Conservation (phyloP, 2,888 invertebrate species). For the Tryphoninae sp. region DNA sequence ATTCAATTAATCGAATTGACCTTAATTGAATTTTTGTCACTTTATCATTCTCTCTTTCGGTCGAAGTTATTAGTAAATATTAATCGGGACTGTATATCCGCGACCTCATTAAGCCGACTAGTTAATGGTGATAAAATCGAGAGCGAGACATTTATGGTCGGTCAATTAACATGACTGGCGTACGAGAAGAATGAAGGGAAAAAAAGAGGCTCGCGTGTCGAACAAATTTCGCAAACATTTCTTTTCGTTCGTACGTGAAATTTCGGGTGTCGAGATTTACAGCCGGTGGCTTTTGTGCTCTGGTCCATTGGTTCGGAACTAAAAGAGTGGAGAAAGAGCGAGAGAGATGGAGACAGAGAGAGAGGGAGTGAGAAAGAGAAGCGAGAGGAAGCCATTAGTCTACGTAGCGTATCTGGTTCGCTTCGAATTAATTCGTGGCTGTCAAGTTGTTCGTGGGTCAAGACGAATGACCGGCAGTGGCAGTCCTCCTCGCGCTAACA, state of each 20-base stretch:
- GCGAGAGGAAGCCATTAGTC: constrained; percentile 50
- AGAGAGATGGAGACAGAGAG: constrained; percentile 9
- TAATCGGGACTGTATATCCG: background rate
- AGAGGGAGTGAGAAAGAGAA: constrained; percentile 9
- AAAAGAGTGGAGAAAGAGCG: constrained; percentile 31
- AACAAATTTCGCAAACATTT: constrained; percentile 9
- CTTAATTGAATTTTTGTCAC: background rate
- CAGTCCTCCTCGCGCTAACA: constrained; percentile 35
- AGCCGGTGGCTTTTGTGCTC: constrained; percentile 19
- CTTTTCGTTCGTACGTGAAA: background rate
- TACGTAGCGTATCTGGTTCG: constrained; percentile 50
- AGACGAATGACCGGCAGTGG: constrained; percentile 68
- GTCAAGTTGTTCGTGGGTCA: constrained; percentile 68
- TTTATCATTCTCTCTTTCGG: background rate
- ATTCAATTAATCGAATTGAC: background rate
- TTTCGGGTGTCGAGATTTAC: constrained; percentile 18
- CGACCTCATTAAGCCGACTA: background rate
- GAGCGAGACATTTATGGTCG: constrained; percentile 31
- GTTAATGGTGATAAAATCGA: constrained; percentile 18
- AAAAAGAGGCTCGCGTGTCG: constrained; percentile 1
- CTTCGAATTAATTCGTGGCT: constrained; percentile 72
- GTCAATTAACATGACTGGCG: constrained; percentile 9
- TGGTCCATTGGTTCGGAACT: constrained; percentile 41
- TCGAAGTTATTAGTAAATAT: background rate
- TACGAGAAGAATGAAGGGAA: background rate